These are phyloP conservation scores for Stratiomys singularior DNA, from an alignment of 2,888 invertebrate species.

Conservation along the genomic window DNA sequence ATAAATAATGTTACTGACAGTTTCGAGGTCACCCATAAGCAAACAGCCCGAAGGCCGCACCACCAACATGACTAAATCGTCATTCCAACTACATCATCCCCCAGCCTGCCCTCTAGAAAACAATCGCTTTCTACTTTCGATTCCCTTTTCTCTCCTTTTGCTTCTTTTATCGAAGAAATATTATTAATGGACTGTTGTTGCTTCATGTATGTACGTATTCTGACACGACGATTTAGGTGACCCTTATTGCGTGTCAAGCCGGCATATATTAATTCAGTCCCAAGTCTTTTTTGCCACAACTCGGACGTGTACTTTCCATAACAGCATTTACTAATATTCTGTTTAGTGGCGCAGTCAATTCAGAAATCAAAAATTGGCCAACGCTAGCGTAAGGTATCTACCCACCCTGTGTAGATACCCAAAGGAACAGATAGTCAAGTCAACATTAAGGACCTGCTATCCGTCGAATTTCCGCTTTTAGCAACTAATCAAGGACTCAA, in stretches of 20 bases:
- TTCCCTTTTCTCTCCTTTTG: background rate
- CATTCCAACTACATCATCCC: conserved; percentile 4
- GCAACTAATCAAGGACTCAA: conserved; percentile 12
- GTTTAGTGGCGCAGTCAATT: background rate
- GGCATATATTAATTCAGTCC: conserved; percentile 31
- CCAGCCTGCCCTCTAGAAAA: background rate
- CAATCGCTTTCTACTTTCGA: background rate
- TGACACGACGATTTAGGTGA: conserved; percentile 27
- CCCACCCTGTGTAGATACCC: background rate
- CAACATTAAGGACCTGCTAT: background rate
- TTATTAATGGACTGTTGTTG: conserved; percentile 30
- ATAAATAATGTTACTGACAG: conserved; percentile 36
- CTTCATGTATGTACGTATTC: conserved; percentile 15
- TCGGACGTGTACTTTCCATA: conserved; percentile 12
- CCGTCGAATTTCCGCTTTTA: background rate
- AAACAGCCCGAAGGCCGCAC: conserved; percentile 33
- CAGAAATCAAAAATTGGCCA: background rate
- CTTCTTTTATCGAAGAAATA: conserved; percentile 12
- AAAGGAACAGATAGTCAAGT: background rate
- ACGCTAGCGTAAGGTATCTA: background rate
- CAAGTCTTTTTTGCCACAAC: conserved; percentile 1
- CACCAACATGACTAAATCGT: background rate
- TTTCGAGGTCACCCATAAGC: background rate
- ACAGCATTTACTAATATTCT: background rate
- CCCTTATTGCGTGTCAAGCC: conserved; percentile 29